phyloP scores from a whole-genome alignment of 2,797 vertebrate genomes.

The Sebastes hubbsi region DNA sequence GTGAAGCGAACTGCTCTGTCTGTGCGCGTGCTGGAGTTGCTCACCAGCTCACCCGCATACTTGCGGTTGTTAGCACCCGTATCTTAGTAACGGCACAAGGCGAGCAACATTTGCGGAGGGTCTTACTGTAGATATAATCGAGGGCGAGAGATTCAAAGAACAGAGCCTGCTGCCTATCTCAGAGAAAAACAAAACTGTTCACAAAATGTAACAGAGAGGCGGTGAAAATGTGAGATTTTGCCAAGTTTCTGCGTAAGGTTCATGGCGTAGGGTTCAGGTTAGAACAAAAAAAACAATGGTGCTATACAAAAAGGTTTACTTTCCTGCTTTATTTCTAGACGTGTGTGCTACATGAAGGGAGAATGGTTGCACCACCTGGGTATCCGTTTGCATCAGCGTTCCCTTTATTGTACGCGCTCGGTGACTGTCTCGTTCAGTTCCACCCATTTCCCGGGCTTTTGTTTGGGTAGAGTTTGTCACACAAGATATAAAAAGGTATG shows the following conservation, averaged over 20 bases:
- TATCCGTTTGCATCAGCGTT: conserved; percentile 57
- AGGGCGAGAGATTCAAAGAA: conserved; percentile 4
- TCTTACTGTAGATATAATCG: conserved; percentile 61
- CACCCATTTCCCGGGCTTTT: conserved; percentile 75
- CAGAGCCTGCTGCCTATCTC: background rate
- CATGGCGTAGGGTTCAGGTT: conserved; percentile 14
- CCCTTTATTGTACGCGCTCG: conserved; percentile 63
- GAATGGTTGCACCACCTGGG: conserved; percentile 63
- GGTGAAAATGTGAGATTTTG: conserved; percentile 1
- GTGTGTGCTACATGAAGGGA: conserved; percentile 12
- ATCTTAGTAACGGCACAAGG: conserved; percentile 76
- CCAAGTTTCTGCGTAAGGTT: background rate
- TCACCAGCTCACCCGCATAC: conserved; percentile 70
- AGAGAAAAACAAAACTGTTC: conserved; percentile 1
- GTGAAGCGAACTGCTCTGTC: conserved; percentile 64
- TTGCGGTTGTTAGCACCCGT: conserved; percentile 66
- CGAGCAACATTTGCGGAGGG: conserved; percentile 44
- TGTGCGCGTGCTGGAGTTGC: conserved; percentile 62
- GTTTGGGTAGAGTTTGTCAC: conserved; percentile 50
- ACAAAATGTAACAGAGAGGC: background rate
- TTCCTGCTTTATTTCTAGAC: conserved; percentile 54
- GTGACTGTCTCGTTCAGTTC: conserved; percentile 56
- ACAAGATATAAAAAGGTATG: conserved; percentile 56
- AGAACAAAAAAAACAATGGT: conserved; percentile 61
- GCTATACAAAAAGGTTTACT: conserved; percentile 41